A percentile compares a stretch with the other conserved stretches of the same genome.
Conservation (phyloP, 2,888 invertebrate genomes). For the Troides helena region DNA sequence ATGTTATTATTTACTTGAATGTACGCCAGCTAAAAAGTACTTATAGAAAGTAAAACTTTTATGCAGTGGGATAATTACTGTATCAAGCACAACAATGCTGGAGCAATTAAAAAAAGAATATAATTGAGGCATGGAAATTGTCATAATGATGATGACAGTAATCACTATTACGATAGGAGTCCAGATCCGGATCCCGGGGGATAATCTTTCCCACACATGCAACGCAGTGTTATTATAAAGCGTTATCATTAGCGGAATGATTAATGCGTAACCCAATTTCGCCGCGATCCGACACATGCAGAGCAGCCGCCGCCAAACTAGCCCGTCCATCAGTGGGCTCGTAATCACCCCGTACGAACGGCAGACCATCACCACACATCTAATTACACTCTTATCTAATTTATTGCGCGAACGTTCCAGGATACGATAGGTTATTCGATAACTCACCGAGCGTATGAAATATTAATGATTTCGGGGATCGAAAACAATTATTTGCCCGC, state of each 20-base stretch:
- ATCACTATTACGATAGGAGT: not conserved
- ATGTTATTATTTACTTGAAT: too few species aligned
- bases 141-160: not conserved
- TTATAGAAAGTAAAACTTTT: too few species aligned
- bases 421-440: constrained; percentile 14
- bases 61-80: too few species aligned
- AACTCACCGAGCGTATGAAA: constrained; percentile 13
- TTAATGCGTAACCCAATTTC: constrained; percentile 48
- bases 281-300: constrained; percentile 37
- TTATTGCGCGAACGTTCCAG: constrained; percentile 24
- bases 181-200: not conserved
- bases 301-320: constrained; percentile 41
- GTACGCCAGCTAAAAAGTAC: too few species aligned
- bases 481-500: constrained; percentile 17
- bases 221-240: constrained; percentile 37
- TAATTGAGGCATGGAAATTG: too few species aligned
- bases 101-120: too few species aligned
- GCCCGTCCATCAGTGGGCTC: constrained; percentile 33
- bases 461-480: constrained; percentile 18
- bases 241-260: constrained; percentile 46
- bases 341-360: constrained; percentile 28
- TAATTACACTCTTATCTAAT: constrained; percentile 31
- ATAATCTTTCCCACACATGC: constrained; percentile 15
- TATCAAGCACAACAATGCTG: too few species aligned
- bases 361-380: constrained; percentile 19